Evolutionary conservation across 1,140 invertebrate genomes (phyloP), one percentile per base, ranked within the genome.

Genomic region (Aplysia californica): DNA sequence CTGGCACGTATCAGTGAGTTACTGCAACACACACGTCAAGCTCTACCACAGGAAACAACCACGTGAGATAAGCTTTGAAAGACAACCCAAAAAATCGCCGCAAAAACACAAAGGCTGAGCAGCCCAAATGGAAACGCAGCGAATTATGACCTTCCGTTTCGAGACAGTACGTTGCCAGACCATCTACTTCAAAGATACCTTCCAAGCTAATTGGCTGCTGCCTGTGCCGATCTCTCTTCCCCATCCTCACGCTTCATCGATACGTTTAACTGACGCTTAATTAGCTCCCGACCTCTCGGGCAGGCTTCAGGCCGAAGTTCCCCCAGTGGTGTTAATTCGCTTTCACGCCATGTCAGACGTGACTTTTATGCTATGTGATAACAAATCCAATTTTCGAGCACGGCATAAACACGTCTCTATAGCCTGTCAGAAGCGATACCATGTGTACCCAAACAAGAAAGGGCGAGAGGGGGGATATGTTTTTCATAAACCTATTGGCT

Each of bases 271-370:
- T 3, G 55, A 58, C 18, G 55, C 20, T 20, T 58, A 58, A 58
- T 58, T 58, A 58, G 29, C 55, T 58, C 29, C 55, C 55, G 29
- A 58, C 55, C 29, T 58, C 20, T 58, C 55, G 3, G 20, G 21
- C 55, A 29, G 18, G 55, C 20, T 58, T 2, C 55, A 58, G 55
- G 21, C 21, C n/a, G 55, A 58, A 4, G 3, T 21, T 29, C 29
- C 21, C 29, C 55, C 29, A 58, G 55, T 2, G 55, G 29, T 58
- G 55, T 3, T 58, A 58, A 58, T 20, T 21, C 55, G 29, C 55
- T 58, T 58, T 58, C 55, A 58, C 55, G 55, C 55, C 55, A 58
- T 58, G 55, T 58, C 55, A 58, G 29, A 58, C 2, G 21, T 58
- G 55, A 58, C 55, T 3, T 58, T 58, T 58, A 58, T 29, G 20